A percentile compares a stretch with the other conserved stretches of the same genome.
phyloP scores from a whole-genome alignment of 2,888 invertebrate genomes.

The Drosophila picticornis region DNA sequence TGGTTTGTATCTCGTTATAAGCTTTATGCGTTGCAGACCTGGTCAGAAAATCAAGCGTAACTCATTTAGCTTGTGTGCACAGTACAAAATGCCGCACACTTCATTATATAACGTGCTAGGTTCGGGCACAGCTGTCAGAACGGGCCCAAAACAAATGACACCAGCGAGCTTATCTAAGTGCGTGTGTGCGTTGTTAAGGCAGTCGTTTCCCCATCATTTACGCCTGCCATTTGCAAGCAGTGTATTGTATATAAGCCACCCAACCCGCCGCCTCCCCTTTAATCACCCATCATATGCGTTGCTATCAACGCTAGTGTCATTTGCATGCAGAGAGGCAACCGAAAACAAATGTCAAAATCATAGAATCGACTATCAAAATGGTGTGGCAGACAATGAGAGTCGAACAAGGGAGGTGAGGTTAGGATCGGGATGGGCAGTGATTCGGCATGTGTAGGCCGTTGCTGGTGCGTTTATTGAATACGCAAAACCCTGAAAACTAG shows the following conservation, averaged over 20 bases:
- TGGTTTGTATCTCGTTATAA: background rate
- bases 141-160: conserved; percentile 47
- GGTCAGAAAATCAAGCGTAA: conserved; percentile 27
- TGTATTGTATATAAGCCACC: background rate
- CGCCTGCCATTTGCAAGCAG: conserved; percentile 4
- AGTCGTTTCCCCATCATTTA: conserved; percentile 32
- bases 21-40: background rate
- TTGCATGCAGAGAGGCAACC: conserved; percentile 70
- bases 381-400: background rate
- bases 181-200: background rate
- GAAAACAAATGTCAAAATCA: conserved; percentile 81
- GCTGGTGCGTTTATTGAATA: conserved; percentile 74
- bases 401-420: background rate
- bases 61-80: conserved; percentile 31
- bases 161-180: conserved; percentile 7
- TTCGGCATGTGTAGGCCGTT: conserved; percentile 42
- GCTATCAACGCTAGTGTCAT: conserved; percentile 69
- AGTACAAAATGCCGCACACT: conserved; percentile 44
- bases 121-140: conserved; percentile 51
- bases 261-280: background rate
- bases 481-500: conserved; percentile 73
- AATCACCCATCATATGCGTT: conserved; percentile 47
- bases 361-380: conserved; percentile 53
- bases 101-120: conserved; percentile 56
- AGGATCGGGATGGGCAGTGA: background rate